phyloP scores from a whole-genome alignment of 2,888 invertebrate species.

The Nymphalis c-album region DNA sequence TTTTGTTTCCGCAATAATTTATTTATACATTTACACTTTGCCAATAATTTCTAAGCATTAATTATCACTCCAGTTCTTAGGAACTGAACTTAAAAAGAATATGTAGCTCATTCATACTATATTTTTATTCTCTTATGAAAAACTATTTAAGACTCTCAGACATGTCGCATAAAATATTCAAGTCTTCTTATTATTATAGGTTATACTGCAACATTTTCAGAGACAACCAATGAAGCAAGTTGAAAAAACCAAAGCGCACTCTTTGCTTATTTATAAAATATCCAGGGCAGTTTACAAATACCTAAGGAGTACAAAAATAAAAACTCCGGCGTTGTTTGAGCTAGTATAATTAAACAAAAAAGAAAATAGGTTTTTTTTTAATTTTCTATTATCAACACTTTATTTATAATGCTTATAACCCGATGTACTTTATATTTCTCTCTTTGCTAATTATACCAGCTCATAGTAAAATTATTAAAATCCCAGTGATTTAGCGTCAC shows the following conservation, averaged over 20 bases:
- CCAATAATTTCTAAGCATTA: slow-evolving; percentile 66
- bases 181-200: slow-evolving; percentile 22
- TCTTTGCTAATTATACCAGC: not conserved
- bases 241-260: slow-evolving; percentile 14
- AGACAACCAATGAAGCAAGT: slow-evolving; percentile 20
- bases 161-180: slow-evolving; percentile 40
- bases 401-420: not conserved
- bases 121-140: slow-evolving; percentile 44
- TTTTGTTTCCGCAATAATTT: slow-evolving; percentile 68
- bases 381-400: not conserved
- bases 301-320: not conserved
- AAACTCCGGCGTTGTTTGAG: not conserved
- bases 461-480: slow-evolving; percentile 6
- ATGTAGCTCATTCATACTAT: slow-evolving; percentile 59
- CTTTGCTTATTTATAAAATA: slow-evolving; percentile 14
- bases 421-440: not conserved
- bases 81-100: slow-evolving; percentile 33
- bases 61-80: slow-evolving; percentile 62
- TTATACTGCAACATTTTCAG: slow-evolving; percentile 16
- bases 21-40: slow-evolving; percentile 75
- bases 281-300: not conserved
- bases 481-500: not conserved
- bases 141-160: slow-evolving; percentile 50
- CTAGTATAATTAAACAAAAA: not conserved
- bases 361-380: not conserved